Evolutionary conservation across 2,888 invertebrate species (phyloP), one percentile per base, ranked within the genome.

Genomic region (Rhodophaea formosa): DNA sequence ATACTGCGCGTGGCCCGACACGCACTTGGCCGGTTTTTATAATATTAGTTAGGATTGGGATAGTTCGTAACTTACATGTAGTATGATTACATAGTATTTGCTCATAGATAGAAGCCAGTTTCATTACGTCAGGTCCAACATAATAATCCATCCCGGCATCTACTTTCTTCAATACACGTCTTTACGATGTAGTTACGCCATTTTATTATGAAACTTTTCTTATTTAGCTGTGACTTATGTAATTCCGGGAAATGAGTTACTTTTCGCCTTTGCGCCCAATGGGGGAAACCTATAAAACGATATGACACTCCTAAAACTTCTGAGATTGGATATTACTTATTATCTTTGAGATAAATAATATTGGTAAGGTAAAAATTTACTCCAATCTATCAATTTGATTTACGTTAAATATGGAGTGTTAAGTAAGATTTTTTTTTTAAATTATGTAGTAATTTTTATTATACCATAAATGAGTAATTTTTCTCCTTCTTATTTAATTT

Each of bases 201-300:
- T 47, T 56, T 47, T 46, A 56, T 47, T 56, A 56, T 47, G 46
- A 47, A 56, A 56, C 46, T 56, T 56, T 56, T 46, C 54, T 44
- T 54, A 45, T 54, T 54, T 44, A 54, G 54, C 54, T 44, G 30
- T 54, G 54, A 54, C 44, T 54, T 54, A 54, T 54, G 54, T 54
- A 44, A 54, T 54, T 54, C 44, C 30, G 44, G 30, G 10, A 53
- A 54, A 54, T 53, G 42, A 53, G 44, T 44, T 54, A 54, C 45
- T 54, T 51, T 35, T 32, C 44, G 44, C 53, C 53, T 44, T 54
- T 30, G 23, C 29, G 53, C 44, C 17, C 29, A 44, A 44, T 53
- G 30, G 44, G 29, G 45, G 12, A 32, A n/a, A 15, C 54, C 43
- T 45, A 54, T 53, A 54, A 44, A 54, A 44, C 10, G 44, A 43